These are phyloP conservation scores for Drosophila ohnishii DNA, from an alignment of 1,140 invertebrate species.

Conservation along the genomic window DNA sequence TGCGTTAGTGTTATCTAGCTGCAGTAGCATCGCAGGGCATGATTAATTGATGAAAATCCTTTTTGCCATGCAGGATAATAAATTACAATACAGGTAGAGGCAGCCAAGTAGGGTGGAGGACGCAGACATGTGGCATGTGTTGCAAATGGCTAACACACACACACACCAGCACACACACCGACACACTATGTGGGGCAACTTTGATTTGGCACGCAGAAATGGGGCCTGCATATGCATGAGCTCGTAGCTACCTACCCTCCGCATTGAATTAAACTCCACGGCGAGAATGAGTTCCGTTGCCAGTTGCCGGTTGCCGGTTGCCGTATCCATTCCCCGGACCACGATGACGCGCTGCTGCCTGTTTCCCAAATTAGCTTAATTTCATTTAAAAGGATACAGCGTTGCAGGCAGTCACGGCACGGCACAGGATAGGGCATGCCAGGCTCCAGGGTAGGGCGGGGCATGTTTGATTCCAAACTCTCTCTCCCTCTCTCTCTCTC, in stretches of 20 bases:
- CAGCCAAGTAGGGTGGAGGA: conserved; percentile 2
- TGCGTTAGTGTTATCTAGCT: conserved; percentile 60
- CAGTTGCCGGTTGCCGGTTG: conserved; percentile 14
- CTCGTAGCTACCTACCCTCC: conserved; percentile 3
- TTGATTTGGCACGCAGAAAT: conserved; percentile 48
- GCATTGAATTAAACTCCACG: conserved; percentile 57
- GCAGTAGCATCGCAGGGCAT: conserved; percentile 69
- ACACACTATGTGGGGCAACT: conserved; percentile 39
- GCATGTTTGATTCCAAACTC: conserved; percentile 24
- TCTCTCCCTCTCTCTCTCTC: no score
- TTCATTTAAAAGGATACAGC: conserved; percentile 76
- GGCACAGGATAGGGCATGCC: neutral
- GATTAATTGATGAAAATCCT: conserved; percentile 81
- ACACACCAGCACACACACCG: conserved; percentile 16
- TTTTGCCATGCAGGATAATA: conserved; percentile 81
- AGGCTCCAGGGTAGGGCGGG: conserved; percentile 1
- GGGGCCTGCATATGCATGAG: conserved; percentile 47
- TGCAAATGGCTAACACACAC: conserved; percentile 54
- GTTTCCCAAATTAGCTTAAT: conserved; percentile 79
- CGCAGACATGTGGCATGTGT: conserved; percentile 51
- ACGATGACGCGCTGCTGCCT: conserved; percentile 58
- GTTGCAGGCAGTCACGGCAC: conserved; percentile 29
- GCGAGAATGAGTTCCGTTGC: conserved; percentile 47
- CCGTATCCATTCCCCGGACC: conserved; percentile 21
- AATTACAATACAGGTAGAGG: conserved; percentile 68